Percentiles rank a stretch among this genome's conserved stretches.
Conservation (phyloP, 2,888 invertebrate genomes). For the Monoplex corrugatus region DNA sequence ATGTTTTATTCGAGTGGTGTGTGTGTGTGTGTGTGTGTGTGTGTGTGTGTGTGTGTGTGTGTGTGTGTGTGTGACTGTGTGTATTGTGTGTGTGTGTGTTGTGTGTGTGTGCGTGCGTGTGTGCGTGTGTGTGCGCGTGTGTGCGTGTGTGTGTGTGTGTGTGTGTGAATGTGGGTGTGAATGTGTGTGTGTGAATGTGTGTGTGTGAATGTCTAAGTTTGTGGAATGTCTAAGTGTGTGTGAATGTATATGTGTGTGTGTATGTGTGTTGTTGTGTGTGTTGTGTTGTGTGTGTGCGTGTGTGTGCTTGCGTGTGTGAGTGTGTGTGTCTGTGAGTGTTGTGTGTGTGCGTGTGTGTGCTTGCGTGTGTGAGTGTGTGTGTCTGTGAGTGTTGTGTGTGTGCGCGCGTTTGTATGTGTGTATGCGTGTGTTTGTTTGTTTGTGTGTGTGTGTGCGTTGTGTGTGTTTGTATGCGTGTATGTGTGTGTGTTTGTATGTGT, state of each 20-base stretch:
- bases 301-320: background rate
- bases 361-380: too few relatives aligned
- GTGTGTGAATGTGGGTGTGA: background rate
- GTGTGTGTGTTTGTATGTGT: too few relatives aligned
- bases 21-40: background rate
- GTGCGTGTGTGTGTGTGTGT: background rate
- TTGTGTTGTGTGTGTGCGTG: background rate
- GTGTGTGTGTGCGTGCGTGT: background rate
- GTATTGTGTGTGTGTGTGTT: background rate
- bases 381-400: too few relatives aligned
- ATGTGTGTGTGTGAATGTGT: slow-evolving; percentile 1
- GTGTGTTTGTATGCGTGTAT: too few relatives aligned
- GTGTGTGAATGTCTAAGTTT: background rate
- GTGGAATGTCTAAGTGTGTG: background rate
- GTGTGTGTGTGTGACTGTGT: background rate
- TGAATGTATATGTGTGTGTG: background rate
- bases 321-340: background rate
- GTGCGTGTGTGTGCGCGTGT: background rate
- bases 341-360: background rate
- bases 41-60: background rate
- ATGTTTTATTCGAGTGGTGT: background rate
- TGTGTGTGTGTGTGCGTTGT: too few relatives aligned
- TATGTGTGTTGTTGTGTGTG: background rate
- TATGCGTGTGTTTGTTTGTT: too few relatives aligned
- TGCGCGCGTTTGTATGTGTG: too few relatives aligned